phyloP scores from a whole-genome alignment of 1,140 invertebrate genomes.

The Steinernema khuongi region DNA sequence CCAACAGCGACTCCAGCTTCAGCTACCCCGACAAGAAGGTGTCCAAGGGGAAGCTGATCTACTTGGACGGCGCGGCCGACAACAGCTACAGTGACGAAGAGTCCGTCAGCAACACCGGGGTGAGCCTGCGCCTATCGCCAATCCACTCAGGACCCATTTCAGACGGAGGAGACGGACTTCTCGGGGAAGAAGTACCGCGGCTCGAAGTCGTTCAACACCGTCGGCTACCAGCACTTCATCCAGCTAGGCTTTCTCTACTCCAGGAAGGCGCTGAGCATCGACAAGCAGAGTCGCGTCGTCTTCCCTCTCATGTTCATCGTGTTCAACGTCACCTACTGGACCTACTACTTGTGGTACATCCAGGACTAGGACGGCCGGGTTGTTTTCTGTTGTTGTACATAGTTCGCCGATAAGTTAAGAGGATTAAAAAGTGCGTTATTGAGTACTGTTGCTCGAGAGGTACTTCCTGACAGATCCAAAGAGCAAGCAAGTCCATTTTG shows the following conservation, averaged over 20 bases:
- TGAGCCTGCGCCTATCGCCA: neutral
- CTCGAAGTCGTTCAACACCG: neutral
- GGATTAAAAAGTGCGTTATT: too few species aligned
- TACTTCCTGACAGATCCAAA: too few species aligned
- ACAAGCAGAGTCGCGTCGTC: constrained; percentile 88
- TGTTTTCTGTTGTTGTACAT: neutral
- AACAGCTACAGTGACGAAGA: neutral
- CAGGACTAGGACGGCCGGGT: neutral
- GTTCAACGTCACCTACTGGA: constrained; percentile 96
- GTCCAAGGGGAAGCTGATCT: neutral
- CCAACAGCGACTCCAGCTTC: neutral
- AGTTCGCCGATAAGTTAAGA: neutral
- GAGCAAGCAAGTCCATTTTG: too few species aligned
- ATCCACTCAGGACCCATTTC: neutral
- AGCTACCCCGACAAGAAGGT: neutral
- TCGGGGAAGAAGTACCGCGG: neutral
- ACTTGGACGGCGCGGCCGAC: neutral
- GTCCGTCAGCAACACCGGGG: neutral
- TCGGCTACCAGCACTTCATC: constrained; percentile 5
- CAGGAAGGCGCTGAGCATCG: constrained; percentile 66
- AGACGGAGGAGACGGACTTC: constrained; percentile 6
- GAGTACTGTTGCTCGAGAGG: too few species aligned
- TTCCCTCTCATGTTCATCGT: constrained; percentile 92
- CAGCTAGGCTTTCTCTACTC: neutral
- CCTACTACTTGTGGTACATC: constrained; percentile 71